These are phyloP conservation scores for Aythya baeri DNA, from an alignment of 2,113 vertebrate species.

Conservation along the genomic window DNA sequence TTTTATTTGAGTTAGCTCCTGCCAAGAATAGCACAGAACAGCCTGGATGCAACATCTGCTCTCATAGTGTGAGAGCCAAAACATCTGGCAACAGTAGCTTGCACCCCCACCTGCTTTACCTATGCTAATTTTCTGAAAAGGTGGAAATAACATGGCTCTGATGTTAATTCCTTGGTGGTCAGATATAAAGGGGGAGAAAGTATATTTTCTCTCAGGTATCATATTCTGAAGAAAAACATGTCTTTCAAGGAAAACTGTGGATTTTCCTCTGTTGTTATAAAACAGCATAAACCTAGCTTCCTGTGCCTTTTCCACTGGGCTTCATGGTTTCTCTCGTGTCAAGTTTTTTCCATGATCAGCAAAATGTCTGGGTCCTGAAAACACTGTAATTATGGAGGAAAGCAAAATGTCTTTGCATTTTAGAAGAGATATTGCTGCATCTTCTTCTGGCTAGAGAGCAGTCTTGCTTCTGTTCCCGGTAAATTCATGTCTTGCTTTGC, in stretches of 20 bases:
- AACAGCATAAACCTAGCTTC: background rate
- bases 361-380: background rate
- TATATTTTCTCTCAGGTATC: background rate
- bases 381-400: rapidly evolving
- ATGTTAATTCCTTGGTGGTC: background rate
- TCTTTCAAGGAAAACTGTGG: background rate
- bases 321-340: background rate
- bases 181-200: background rate
- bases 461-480: background rate
- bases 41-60: slow-evolving; percentile 64
- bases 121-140: background rate
- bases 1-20: slow-evolving; percentile 36
- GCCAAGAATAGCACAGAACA: slow-evolving; percentile 40
- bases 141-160: background rate
- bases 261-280: background rate
- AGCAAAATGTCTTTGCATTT: background rate
- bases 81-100: slow-evolving; percentile 48
- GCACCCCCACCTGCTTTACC: background rate
- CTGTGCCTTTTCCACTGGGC: background rate
- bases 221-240: background rate
- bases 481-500: background rate
- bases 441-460: background rate
- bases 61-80: background rate
- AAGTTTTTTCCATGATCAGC: background rate
- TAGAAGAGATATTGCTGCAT: background rate